Conservation (phyloP, 1,140 invertebrate genomes). For the Orchesella cincta region DNA sequence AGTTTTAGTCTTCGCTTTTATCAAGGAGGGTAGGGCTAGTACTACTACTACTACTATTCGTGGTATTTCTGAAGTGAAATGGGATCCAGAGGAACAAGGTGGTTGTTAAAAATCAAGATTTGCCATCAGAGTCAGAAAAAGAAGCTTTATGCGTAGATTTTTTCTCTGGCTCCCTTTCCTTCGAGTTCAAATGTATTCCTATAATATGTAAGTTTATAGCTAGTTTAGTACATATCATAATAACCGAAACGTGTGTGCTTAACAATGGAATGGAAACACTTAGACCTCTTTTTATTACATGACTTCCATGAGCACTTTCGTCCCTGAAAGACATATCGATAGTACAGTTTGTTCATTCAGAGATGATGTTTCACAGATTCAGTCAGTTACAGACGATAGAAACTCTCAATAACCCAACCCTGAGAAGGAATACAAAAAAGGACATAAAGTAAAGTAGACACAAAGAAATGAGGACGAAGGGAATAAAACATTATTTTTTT, state of each 20-base stretch:
- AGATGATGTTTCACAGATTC: neutral
- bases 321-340: neutral
- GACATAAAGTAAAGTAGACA: neutral
- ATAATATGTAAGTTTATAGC: neutral
- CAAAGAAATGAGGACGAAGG: neutral
- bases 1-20: no score
- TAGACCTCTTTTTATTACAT: slow-evolving; percentile 4
- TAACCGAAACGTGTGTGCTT: neutral
- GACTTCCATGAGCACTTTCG: neutral
- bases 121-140: slow-evolving; percentile 15
- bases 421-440: neutral
- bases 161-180: neutral
- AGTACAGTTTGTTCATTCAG: neutral
- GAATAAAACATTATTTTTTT: neutral
- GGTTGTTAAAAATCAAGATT: slow-evolving; percentile 16
- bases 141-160: slow-evolving; percentile 8
- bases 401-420: neutral
- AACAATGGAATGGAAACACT: neutral
- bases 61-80: neutral
- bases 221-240: neutral
- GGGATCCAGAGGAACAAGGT: neutral
- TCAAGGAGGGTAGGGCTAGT: neutral
- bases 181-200: neutral
- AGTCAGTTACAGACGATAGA: neutral
- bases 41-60: neutral